Evolutionary conservation across 2,888 invertebrate species (phyloP).

Genomic region (Stictocephala bisonia): DNA sequence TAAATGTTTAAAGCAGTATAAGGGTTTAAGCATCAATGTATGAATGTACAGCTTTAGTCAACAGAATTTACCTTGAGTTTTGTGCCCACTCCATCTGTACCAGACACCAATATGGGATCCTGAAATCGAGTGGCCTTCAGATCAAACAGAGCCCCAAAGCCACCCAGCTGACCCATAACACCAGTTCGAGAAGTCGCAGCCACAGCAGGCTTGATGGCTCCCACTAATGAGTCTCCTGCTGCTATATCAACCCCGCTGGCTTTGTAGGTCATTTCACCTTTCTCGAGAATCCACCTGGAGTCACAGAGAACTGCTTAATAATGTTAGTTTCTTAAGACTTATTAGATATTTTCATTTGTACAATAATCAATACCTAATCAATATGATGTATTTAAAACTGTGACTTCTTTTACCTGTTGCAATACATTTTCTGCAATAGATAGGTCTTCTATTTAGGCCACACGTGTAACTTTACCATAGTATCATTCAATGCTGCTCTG

Average conservation of each 20-base stretch:
- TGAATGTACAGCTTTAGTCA: neutral
- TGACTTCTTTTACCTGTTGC: neutral
- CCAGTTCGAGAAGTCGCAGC: constrained; percentile 82
- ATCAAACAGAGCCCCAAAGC: constrained; percentile 95
- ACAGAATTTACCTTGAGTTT: constrained; percentile 83
- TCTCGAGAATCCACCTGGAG: constrained; percentile 67
- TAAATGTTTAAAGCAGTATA: neutral
- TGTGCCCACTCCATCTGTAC: constrained; percentile 97
- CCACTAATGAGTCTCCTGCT: constrained; percentile 89
- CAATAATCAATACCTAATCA: too few relatives aligned
- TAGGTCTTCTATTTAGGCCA: too few relatives aligned
- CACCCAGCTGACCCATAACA: constrained; percentile 85
- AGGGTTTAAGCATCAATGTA: neutral
- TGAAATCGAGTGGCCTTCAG: constrained; percentile 77
- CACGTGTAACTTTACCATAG: too few relatives aligned
- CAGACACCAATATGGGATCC: constrained; percentile 91
- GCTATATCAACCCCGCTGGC: constrained; percentile 93
- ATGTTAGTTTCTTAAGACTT: too few relatives aligned
- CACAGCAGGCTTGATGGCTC: constrained; percentile 83
- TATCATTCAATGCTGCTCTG: too few relatives aligned
- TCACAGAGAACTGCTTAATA: too few relatives aligned
- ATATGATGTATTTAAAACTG: too few relatives aligned
- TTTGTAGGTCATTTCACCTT: constrained; percentile 84
- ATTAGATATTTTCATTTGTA: too few relatives aligned
- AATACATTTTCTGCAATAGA: neutral